phyloP scores from a whole-genome alignment of 1,140 invertebrate genomes.

The Tetramorium alpestre region DNA sequence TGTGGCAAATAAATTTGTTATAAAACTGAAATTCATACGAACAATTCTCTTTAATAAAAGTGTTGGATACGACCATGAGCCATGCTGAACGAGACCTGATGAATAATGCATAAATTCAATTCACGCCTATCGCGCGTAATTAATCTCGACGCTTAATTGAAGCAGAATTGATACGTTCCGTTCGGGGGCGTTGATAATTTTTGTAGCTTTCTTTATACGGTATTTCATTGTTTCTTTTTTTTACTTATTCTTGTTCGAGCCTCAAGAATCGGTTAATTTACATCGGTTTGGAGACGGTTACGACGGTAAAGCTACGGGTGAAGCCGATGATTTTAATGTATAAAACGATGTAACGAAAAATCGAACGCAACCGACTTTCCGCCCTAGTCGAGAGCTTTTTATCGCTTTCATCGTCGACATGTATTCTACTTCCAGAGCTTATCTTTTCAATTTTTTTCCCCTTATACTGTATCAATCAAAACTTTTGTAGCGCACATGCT shows the following conservation, averaged over 20 bases:
- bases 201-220: not conserved
- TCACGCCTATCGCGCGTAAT: constrained; percentile 35
- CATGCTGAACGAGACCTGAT: constrained; percentile 13
- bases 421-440: constrained; percentile 13
- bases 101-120: constrained; percentile 55
- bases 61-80: not conserved
- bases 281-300: not conserved
- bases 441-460: constrained; percentile 11
- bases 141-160: constrained; percentile 50
- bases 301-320: not conserved
- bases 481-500: not conserved
- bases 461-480: not conserved
- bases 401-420: not conserved
- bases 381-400: not conserved
- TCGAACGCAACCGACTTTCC: constrained; percentile 22
- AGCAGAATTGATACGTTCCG: constrained; percentile 34
- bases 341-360: constrained; percentile 47
- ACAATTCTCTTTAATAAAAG: constrained; percentile 48
- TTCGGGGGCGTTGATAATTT: not conserved
- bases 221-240: not conserved
- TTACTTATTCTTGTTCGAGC: not conserved
- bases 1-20: not conserved
- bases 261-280: constrained; percentile 35
- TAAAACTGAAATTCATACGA: constrained; percentile 27
- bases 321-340: constrained; percentile 32